Evolutionary conservation across 2,113 vertebrate species (phyloP).

Genomic region (Rhea americana): DNA sequence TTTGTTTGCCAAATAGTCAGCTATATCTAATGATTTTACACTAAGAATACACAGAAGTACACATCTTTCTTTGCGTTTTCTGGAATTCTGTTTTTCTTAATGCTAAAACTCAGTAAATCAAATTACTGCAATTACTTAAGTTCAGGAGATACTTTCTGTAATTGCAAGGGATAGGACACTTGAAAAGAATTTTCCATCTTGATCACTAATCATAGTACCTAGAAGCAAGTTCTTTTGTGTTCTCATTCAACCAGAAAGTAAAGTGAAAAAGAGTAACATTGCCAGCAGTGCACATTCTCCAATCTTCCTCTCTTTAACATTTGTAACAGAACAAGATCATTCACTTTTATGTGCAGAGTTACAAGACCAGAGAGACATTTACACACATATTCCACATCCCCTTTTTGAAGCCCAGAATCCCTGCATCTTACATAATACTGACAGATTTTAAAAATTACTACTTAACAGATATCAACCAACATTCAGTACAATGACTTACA

Average conservation of each 20-base stretch:
- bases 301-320: neutral
- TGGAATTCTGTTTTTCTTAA: neutral
- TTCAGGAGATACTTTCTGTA: neutral
- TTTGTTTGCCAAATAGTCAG: neutral
- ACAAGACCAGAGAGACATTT: neutral
- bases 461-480: rapidly evolving
- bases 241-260: neutral
- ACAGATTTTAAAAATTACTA: neutral
- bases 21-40: neutral
- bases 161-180: neutral
- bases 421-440: rapidly evolving
- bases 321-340: neutral
- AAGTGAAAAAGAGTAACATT: neutral
- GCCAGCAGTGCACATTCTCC: neutral
- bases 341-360: neutral
- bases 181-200: neutral
- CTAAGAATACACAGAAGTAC: neutral
- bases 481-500: neutral
- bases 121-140: neutral
- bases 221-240: neutral
- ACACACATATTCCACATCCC: neutral
- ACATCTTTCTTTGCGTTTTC: neutral
- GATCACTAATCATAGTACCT: neutral
- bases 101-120: neutral
- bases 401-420: neutral